Evolutionary conservation across 2,797 vertebrate species (phyloP).

Genomic region (Selene dorsalis): DNA sequence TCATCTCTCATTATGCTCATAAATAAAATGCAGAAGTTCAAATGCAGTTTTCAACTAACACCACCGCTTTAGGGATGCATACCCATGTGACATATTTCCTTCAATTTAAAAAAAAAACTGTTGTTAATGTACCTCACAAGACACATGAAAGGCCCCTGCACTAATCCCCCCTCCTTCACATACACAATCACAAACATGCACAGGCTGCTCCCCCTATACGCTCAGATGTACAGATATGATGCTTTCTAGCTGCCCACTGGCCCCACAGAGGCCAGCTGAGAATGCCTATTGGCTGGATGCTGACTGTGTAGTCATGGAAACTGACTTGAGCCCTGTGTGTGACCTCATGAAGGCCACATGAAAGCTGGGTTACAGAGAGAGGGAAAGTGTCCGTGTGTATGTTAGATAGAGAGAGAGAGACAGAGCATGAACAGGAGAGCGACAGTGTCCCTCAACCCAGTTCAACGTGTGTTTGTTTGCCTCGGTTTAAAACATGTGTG

Average conservation of each 20-base stretch:
- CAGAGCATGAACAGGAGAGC: background rate
- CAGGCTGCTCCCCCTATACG: slow-evolving; percentile 10
- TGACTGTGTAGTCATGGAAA: slow-evolving; percentile 80
- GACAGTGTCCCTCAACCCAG: slow-evolving; percentile 25
- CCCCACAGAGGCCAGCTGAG: slow-evolving; percentile 55
- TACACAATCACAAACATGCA: slow-evolving; percentile 1
- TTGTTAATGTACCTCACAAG: slow-evolving; percentile 19
- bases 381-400: slow-evolving; percentile 6
- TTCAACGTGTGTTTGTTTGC: slow-evolving; percentile 16
- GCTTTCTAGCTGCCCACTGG: slow-evolving; percentile 67
- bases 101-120: background rate
- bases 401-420: background rate
- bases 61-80: background rate
- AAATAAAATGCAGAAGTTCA: slow-evolving; percentile 16
- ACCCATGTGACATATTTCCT: background rate
- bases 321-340: slow-evolving; percentile 71
- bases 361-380: slow-evolving; percentile 54
- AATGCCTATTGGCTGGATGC: slow-evolving; percentile 69
- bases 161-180: background rate
- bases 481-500: slow-evolving; percentile 21
- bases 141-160: slow-evolving; percentile 22
- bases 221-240: slow-evolving; percentile 68
- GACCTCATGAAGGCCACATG: slow-evolving; percentile 70
- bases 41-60: background rate
- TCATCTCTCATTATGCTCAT: background rate